Evolutionary conservation across 2,888 invertebrate species (phyloP), one percentile per base, ranked within the genome.

Genomic region (Hydroisotoma schaefferi): DNA sequence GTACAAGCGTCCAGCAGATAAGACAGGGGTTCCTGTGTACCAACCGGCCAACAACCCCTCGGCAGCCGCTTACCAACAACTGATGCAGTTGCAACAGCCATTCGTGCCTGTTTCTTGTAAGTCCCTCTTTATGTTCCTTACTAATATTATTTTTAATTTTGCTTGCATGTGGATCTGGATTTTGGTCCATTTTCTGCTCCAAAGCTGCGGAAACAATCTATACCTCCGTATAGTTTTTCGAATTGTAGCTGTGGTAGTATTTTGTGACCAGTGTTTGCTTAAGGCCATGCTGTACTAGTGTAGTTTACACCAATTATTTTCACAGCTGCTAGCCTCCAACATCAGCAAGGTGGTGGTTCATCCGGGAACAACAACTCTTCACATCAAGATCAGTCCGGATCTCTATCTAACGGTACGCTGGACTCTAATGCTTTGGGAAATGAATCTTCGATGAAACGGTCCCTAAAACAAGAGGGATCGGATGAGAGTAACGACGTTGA

Each of bases 21-120:
- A 95, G 81, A 92, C 93, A 78, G 94, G 94, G 78, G 84, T 95
- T 79, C 94, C 94, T 76, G 90, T 95, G 75, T 94, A 94, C 83
- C 92, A 92, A 81, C 91, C 93, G 77, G 79, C 78, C 74, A 73
- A 75, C 65, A 73, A 68, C 65, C 67, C 73, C 59, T 71, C 73
- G 62, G 85, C 86, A 77, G 53, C 53, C 38, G 90, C 92, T 82
- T 93, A 94, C 82, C 94, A 94, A 82, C 85, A 94, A 81, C 88
- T 94, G 87, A 91, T 91, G 83, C 85, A 90, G 77, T 85, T 88
- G 82, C 74, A 75, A 69, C 91, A 92, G 86, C 93, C 92, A 80
- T 93, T 91, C 84, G 92, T 93, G 87, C 92, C 93, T 86, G 92
- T 93, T 84, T 92, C 94, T 89, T 94, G 93, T 94, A 93, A 94